phyloP scores from a whole-genome alignment of 2,797 vertebrate species.

The Pantherophis alleghaniensis region DNA sequence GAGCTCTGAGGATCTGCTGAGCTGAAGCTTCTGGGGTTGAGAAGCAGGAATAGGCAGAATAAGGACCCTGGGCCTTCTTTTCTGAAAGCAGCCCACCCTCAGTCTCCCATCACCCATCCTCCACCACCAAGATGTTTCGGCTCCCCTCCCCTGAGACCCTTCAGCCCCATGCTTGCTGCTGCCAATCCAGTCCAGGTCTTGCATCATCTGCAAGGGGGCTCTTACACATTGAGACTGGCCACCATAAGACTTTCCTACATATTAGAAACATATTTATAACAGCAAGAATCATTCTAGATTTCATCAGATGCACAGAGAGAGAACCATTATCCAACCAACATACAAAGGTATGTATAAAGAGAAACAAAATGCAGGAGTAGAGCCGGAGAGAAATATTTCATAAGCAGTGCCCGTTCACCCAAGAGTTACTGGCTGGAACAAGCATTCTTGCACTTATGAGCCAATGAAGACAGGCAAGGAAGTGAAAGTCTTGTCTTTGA shows the following conservation, averaged over 20 bases:
- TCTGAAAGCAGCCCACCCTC: background rate
- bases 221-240: background rate
- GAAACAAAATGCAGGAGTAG: background rate
- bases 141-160: background rate
- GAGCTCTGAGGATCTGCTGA: background rate
- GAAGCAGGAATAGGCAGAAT: background rate
- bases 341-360: background rate
- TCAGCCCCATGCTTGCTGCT: background rate
- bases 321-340: background rate
- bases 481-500: background rate
- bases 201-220: background rate
- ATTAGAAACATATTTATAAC: background rate
- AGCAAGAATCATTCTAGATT: background rate
- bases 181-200: background rate
- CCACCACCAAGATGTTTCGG: background rate
- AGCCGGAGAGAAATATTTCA: background rate
- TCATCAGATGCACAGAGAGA: background rate
- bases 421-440: background rate
- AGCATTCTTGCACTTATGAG: background rate
- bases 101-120: background rate
- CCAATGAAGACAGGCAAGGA: background rate
- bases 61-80: background rate
- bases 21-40: background rate
- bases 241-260: background rate
- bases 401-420: background rate